Evolutionary conservation across 2,113 vertebrate species (phyloP).

Genomic region (Turnix velox): DNA sequence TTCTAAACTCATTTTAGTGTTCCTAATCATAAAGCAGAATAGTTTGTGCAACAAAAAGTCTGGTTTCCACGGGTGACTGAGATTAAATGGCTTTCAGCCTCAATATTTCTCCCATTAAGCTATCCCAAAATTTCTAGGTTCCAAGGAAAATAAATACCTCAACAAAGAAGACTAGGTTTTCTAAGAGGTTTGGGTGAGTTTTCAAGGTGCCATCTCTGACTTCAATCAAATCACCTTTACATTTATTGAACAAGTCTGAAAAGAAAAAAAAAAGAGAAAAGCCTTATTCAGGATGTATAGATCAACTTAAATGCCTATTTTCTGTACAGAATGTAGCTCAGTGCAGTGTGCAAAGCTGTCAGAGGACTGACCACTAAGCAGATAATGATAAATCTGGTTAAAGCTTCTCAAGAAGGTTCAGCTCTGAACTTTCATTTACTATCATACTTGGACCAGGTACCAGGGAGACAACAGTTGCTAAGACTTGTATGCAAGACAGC

Average conservation of each 20-base stretch:
- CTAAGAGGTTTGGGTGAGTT: constrained; percentile 83
- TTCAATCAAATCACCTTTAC: constrained; percentile 91
- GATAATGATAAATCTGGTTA: not conserved
- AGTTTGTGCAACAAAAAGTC: not conserved
- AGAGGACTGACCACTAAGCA: not conserved
- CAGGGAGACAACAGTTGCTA: not conserved
- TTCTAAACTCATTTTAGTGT: not conserved
- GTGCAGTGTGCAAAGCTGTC: not conserved
- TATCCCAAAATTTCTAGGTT: not conserved
- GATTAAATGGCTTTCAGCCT: not conserved
- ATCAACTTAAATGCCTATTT: not conserved
- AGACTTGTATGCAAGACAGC: not conserved
- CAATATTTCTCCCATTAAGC: not conserved
- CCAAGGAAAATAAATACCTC: constrained; percentile 82
- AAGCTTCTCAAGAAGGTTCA: not conserved
- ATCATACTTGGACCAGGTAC: not conserved
- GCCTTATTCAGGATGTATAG: not conserved
- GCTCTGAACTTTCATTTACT: not conserved
- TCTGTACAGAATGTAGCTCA: not conserved
- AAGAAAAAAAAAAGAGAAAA: not conserved
- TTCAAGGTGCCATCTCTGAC: constrained; percentile 82
- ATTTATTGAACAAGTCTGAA: constrained; percentile 88
- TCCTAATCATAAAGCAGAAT: not conserved
- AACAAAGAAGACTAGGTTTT: constrained; percentile 94
- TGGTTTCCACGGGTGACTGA: not conserved